Conservation (phyloP, 2,797 vertebrate genomes). For the Trachurus trachurus region DNA sequence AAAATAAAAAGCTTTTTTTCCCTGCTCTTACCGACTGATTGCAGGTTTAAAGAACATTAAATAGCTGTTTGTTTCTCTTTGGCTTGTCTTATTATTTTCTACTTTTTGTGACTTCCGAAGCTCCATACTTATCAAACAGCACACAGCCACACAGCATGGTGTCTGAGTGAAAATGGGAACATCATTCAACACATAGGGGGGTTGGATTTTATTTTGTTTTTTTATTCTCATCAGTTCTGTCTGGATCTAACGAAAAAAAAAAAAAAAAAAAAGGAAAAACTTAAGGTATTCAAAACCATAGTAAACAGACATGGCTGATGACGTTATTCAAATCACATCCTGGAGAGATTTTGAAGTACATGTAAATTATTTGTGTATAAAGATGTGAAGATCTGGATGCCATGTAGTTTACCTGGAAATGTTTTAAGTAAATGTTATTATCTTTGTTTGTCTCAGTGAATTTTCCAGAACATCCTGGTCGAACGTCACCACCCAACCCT, state of each 20-base stretch:
- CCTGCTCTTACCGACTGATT: neutral
- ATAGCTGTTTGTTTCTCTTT: neutral
- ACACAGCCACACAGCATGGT: neutral
- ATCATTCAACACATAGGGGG: neutral
- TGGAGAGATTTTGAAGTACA: neutral
- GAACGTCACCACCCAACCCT: conserved; percentile 75
- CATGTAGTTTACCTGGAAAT: neutral
- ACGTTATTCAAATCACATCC: neutral
- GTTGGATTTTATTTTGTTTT: neutral
- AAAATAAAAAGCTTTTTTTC: neutral
- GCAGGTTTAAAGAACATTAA: neutral
- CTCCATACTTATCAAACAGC: neutral
- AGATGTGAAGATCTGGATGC: neutral
- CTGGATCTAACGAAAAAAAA: too few species aligned
- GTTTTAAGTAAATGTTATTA: neutral
- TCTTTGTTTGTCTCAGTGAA: conserved; percentile 76
- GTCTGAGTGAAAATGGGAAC: neutral
- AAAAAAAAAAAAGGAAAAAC: too few species aligned
- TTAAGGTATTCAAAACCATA: neutral
- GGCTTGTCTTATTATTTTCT: neutral
- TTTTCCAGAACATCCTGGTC: conserved; percentile 81
- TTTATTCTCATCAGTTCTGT: neutral
- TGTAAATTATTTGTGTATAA: neutral
- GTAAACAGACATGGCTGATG: neutral
- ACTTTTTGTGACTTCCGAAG: neutral